Conservation (phyloP, 1,140 invertebrate genomes). For the Frieseomelitta varia region DNA sequence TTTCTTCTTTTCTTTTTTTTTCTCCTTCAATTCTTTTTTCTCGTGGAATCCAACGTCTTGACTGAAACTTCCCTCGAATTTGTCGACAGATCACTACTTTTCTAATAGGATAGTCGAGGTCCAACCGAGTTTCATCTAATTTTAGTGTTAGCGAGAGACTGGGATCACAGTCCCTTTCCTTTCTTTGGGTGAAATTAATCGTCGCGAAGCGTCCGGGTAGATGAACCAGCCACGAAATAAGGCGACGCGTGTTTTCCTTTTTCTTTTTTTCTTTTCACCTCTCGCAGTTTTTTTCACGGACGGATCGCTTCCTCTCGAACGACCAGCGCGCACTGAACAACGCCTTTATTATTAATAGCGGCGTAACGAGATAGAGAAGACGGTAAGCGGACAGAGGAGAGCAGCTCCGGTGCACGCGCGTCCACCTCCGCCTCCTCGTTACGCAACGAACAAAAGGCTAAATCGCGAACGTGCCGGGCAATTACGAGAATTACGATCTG, state of each 20-base stretch:
- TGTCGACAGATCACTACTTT: no score
- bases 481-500: conserved; percentile 22
- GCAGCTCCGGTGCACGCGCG: neutral
- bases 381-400: neutral
- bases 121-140: no score
- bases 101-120: no score
- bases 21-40: neutral
- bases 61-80: no score
- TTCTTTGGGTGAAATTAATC: no score
- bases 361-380: conserved; percentile 13
- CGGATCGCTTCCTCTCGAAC: neutral
- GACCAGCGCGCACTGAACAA: neutral
- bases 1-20: neutral
- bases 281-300: neutral
- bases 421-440: neutral
- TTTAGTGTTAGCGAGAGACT: no score
- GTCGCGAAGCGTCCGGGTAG: neutral
- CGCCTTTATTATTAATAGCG: conserved; percentile 6
- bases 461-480: neutral
- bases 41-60: no score
- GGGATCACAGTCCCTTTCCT: no score
- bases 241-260: no score
- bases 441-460: conserved; percentile 11
- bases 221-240: no score
- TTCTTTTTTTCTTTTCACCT: no score